Base-by-base conservation (phyloP, 1,140 invertebrate genomes). In the Leptinotarsa lineolata region DNA sequence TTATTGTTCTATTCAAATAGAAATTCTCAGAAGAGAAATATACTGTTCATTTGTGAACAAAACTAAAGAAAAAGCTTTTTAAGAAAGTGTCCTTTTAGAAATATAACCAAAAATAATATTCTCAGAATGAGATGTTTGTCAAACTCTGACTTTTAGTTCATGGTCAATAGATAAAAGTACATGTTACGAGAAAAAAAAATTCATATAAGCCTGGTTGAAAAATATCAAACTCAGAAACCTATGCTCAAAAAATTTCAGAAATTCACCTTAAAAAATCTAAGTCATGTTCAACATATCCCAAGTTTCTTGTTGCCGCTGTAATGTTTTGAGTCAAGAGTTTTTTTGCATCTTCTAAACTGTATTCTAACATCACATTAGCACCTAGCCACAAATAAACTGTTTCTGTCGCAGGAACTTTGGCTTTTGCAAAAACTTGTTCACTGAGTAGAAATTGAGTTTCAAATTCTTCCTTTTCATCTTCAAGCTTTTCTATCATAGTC, bases 351-450 rank as follows among this genome's bases (percentile, higher is more conserved):
- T 97, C 92, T 73, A 99, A 85, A 13, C 91, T 91, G 87, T 99
- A 99, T 85, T 99, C 97, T 78, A 99, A 87, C 97, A 99, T 99
- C 0, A 99, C 96, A 89, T 98, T 99, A 22, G 97, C 97, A 30
- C 97, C 97, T 70, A 99, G 87, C 97, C 97, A 99, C n/a, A 99
- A 87, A 82, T 94, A 97, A 16, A 99, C 96, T 84, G 91, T 97
- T 78, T 98, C 91, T 21, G 95, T 97, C 8, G 96, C 96, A 79
- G 95, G 92, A 76, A 95, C 90, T 81, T 95, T 88, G 44, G 91
- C 92, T 82, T 96, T 97, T 6, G 95, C 91, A 86, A 95, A 99
- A 20, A 99, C 93, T 88, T 98, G 96, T 84, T 99, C 97, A 72
- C 96, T 97, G 5, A 99, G 86, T 77, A 98, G 86, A 87, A 98